Evolutionary conservation across 2,888 invertebrate species (phyloP), one percentile per base, ranked within the genome.

Genomic region (Aphrophora alni): DNA sequence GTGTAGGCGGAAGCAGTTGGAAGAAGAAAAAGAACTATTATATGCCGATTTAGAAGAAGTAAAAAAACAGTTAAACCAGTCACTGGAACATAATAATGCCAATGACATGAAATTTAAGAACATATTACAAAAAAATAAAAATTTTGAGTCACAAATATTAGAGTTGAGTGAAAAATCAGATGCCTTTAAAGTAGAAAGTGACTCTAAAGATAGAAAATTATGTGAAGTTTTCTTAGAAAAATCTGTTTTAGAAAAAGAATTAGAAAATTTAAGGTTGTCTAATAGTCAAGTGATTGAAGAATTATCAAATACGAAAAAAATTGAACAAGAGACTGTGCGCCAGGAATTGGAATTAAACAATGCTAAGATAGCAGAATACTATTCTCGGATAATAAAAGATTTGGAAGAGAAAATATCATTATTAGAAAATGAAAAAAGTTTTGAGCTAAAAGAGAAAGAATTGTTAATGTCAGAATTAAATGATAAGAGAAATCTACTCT

Each of bases 1-100:
- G 76, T 73, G 10, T 10, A 72, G 26, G 7, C 27, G 76, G n/a
- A 27, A 14, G 14, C 80, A 75, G n/a, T 38, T 69, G n/a, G 25
- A 74, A 28, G 75, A 72, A 68, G 81, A 81, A 38, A 74, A 78
- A 68, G 83, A 85, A 7, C 88, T 89, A 86, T 87, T 88, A 74
- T 86, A 33, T 77, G 80, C 86, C 7, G 85, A 87, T 80, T 70
- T 83, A 28, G 88, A 88, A 82, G 81, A 86, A 71, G 86, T 87
- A 80, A 86, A 85, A 80, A 80, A 81, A 75, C 28, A 76, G 21
- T 33, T 80, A 14, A 81, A 77, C 71, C 74, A 84, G n/a, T 79
- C 80, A 77, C 85, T 83, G 59, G 82, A 87, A 24, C 85, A 87
- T 80, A 87, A 87, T 70, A 81, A 86, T 28, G 85, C 84, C 21